Evolutionary conservation across 2,888 invertebrate species (phyloP).

Genomic region (Scelioninae gen. 2): DNA sequence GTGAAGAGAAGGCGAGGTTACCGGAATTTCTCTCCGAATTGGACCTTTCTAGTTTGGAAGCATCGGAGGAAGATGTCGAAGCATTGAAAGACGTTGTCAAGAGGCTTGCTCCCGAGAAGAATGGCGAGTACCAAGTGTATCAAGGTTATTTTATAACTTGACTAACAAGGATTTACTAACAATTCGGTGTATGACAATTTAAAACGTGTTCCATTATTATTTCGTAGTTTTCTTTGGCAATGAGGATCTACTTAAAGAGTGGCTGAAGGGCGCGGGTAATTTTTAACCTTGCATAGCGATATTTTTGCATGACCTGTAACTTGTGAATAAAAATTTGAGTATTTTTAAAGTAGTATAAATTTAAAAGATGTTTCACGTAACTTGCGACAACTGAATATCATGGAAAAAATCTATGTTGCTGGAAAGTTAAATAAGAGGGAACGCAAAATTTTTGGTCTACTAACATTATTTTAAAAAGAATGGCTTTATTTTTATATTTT

Average conservation of each 20-base stretch:
- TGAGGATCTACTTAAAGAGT: slow-evolving; percentile 73
- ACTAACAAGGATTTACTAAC: slow-evolving; percentile 59
- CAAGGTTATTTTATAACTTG: slow-evolving; percentile 67
- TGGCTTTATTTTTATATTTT: too few relatives aligned
- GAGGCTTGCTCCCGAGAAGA: slow-evolving; percentile 72
- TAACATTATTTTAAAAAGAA: too few relatives aligned
- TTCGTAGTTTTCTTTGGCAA: slow-evolving; percentile 72
- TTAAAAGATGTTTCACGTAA: too few relatives aligned
- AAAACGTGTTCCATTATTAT: slow-evolving; percentile 9
- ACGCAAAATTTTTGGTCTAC: too few relatives aligned
- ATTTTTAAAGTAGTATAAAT: too few relatives aligned
- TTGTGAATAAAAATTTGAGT: too few relatives aligned
- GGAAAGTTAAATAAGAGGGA: too few relatives aligned
- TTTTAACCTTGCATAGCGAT: slow-evolving; percentile 30
- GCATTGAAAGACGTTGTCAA: slow-evolving; percentile 71
- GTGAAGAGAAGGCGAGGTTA: slow-evolving; percentile 65
- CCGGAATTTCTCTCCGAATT: slow-evolving; percentile 71
- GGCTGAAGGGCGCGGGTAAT: slow-evolving; percentile 73
- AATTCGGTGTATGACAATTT: neutral
- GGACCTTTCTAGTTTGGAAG: slow-evolving; percentile 69
- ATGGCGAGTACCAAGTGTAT: slow-evolving; percentile 74
- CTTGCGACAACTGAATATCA: too few relatives aligned
- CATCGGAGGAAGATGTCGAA: slow-evolving; percentile 70
- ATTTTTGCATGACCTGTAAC: neutral
- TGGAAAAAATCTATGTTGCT: too few relatives aligned